A percentile compares a stretch with the other conserved stretches of the same genome.
These are phyloP conservation scores for roundworm (Caenorhabditis elegans) DNA, from an alignment of 1,140 invertebrate species.

Conservation along the genomic window WBcel235 BX284603.4:5879001-5879500, in stretches of 20 bases:
- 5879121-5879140: constrained; percentile 52
- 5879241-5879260: neutral
- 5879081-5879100: constrained; percentile 57
- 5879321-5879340: too few relatives aligned
- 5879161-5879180: constrained; percentile 46
- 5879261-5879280: neutral
- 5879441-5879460: too few relatives aligned
- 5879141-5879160: constrained; percentile 35
- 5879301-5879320: too few relatives aligned
- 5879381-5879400: too few relatives aligned
- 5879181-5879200: constrained; percentile 47
- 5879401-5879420: too few relatives aligned
- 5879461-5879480: too few relatives aligned
- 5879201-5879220: neutral
- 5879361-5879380: too few relatives aligned
- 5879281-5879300: neutral
- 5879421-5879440: too few relatives aligned
- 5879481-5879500: too few relatives aligned
- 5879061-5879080: constrained; percentile 52
- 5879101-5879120: constrained; percentile 59
- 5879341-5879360: too few relatives aligned
- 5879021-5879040: constrained; percentile 48
- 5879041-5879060: neutral
- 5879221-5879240: neutral
- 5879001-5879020: constrained; percentile 59